These are phyloP conservation scores for Drosophila guanche DNA, from an alignment of 1,140 invertebrate species.

Conservation along the genomic window DNA sequence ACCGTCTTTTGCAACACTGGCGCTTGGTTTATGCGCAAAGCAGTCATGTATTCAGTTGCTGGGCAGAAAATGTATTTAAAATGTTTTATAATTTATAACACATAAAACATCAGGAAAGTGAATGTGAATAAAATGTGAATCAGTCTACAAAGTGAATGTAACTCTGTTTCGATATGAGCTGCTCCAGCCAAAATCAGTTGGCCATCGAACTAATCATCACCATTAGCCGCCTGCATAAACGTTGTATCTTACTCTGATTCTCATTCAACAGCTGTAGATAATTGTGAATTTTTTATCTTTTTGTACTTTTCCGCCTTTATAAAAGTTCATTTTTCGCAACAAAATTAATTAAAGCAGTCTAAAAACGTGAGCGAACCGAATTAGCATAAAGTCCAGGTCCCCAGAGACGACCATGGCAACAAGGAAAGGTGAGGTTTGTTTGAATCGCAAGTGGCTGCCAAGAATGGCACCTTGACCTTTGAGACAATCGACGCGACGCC, in stretches of 20 bases:
- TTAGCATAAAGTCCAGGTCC: constrained; percentile 1
- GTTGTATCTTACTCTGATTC: constrained; percentile 1
- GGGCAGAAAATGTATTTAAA: neutral
- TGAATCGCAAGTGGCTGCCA: constrained; percentile 15
- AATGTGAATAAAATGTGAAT: too few relatives aligned
- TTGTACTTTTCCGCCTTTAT: constrained; percentile 7
- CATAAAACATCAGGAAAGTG: neutral
- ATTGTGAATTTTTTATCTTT: constrained; percentile 28
- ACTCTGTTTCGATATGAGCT: too few relatives aligned
- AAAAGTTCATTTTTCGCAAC: neutral
- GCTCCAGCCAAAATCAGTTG: too few relatives aligned
- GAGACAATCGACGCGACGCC: constrained; percentile 13
- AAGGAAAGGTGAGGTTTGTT: constrained; percentile 42
- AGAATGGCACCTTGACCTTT: constrained; percentile 65
- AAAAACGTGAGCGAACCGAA: neutral
- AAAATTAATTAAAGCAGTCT: constrained; percentile 14
- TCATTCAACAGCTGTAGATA: constrained; percentile 43
- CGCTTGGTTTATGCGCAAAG: neutral
- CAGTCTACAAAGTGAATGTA: neutral
- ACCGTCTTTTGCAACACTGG: constrained; percentile 16
- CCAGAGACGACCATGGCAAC: neutral
- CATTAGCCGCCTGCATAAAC: constrained; percentile 8
- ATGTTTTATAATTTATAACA: neutral
- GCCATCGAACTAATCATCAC: neutral
- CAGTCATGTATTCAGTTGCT: neutral